These are phyloP conservation scores for Euphydryas editha DNA, from an alignment of 2,888 invertebrate genomes.

Conservation along the genomic window DNA sequence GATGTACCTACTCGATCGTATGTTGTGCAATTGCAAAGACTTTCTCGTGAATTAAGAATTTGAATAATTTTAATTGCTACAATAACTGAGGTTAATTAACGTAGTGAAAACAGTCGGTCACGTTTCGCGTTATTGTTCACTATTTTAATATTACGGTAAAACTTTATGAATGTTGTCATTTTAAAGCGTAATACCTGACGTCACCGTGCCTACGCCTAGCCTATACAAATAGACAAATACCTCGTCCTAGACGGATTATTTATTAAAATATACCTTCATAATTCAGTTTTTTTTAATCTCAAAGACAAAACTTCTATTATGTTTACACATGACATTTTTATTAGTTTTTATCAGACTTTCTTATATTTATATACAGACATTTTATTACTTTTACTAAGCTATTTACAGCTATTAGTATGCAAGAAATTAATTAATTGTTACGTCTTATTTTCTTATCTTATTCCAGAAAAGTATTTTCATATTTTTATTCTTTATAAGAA, in stretches of 20 bases:
- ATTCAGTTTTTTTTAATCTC: conserved; percentile 4
- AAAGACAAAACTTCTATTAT: not conserved
- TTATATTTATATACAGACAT: not conserved
- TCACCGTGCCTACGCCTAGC: conserved; percentile 35
- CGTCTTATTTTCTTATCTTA: not conserved
- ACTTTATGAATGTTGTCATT: not conserved
- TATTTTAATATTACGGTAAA: conserved; percentile 1
- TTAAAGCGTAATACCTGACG: conserved; percentile 31
- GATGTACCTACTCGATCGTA: conserved; percentile 4
- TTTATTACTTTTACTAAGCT: not conserved
- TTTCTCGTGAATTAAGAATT: conserved; percentile 10
- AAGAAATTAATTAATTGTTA: not conserved
- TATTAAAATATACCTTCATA: conserved; percentile 3
- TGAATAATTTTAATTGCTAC: conserved; percentile 11
- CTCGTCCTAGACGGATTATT: conserved; percentile 21
- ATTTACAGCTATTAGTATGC: not conserved
- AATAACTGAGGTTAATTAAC: conserved; percentile 14
- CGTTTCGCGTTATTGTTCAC: not conserved
- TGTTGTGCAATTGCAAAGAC: not conserved
- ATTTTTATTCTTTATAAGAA: not conserved
- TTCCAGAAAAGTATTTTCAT: not conserved
- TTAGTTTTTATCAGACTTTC: not conserved
- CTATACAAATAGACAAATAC: conserved; percentile 25
- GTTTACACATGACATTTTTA: not conserved
- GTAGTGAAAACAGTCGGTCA: not conserved